These are phyloP conservation scores for Pagrus major DNA, from an alignment of 2,113 vertebrate species.

Conservation along the genomic window DNA sequence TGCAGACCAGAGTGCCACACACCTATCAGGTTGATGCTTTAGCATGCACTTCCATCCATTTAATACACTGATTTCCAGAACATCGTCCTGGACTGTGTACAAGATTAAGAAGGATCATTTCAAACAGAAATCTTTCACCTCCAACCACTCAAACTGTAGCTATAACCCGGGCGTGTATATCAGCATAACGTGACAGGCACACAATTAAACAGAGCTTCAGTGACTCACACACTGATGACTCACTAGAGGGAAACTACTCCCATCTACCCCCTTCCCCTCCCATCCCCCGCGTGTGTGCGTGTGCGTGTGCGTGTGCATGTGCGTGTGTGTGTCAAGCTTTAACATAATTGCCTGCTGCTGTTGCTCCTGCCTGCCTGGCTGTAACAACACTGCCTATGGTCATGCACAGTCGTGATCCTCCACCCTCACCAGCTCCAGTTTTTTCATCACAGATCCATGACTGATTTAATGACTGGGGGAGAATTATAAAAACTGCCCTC, in stretches of 20 bases:
- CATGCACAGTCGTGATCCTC: conserved; percentile 44
- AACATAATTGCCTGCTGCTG: conserved; percentile 76
- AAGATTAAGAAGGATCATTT: conserved; percentile 11
- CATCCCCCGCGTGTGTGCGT: conserved; percentile 26
- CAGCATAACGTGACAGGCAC: conserved; percentile 81
- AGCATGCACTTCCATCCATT: background rate
- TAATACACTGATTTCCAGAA: conserved; percentile 24
- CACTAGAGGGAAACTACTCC: conserved; percentile 83
- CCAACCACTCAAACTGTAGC: conserved; percentile 46
- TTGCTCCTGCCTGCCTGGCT: conserved; percentile 70
- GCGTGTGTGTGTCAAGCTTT: conserved; percentile 57
- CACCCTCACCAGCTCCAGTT: conserved; percentile 32
- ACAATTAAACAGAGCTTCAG: conserved; percentile 81
- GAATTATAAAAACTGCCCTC: background rate
- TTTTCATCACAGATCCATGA: background rate
- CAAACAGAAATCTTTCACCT: conserved; percentile 25
- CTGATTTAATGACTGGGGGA: conserved; percentile 22
- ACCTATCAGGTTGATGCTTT: background rate
- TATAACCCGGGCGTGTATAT: conserved; percentile 70
- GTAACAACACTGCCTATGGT: conserved; percentile 71
- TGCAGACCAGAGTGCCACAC: background rate
- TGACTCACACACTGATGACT: conserved; percentile 86
- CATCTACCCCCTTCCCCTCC: conserved; percentile 65
- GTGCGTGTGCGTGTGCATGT: background rate
- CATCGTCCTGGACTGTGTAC: background rate